A percentile compares a stretch with the other conserved stretches of the same genome.
Evolutionary conservation across 2,113 vertebrate species (phyloP).

Genomic region (Agelaius phoeniceus): DNA sequence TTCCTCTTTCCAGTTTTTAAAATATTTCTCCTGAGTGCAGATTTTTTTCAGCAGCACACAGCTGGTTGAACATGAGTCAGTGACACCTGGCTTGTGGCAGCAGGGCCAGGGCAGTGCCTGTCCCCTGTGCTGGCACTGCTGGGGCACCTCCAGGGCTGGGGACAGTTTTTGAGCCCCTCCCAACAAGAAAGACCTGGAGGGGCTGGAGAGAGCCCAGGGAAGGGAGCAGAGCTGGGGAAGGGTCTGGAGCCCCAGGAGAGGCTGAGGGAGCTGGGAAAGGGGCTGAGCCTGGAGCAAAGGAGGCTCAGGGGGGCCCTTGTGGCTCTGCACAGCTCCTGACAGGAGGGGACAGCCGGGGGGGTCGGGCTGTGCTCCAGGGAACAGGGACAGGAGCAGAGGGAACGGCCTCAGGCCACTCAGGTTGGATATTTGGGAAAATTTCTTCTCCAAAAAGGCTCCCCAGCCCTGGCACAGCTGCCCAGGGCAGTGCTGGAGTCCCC

Average conservation of each 20-base stretch:
- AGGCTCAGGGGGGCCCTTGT: not conserved
- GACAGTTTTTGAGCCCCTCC: not conserved
- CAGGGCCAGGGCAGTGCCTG: not conserved
- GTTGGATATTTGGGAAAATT: accelerated
- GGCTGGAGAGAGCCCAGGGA: not conserved
- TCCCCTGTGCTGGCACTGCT: not conserved
- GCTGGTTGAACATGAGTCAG: not conserved
- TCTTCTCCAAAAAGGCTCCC: accelerated
- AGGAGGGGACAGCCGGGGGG: no score
- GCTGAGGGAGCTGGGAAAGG: not conserved
- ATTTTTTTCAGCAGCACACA: not conserved
- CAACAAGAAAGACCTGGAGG: accelerated
- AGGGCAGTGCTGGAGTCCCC: not conserved
- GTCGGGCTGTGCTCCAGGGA: not conserved
- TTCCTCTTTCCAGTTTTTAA: no score
- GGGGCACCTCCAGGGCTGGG: not conserved
- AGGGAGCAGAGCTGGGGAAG: not conserved
- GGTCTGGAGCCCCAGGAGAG: accelerated
- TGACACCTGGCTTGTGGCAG: not conserved
- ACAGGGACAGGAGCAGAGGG: not conserved
- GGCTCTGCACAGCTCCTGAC: no score
- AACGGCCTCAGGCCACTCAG: accelerated
- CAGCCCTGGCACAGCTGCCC: not conserved
- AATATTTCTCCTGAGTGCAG: not conserved
- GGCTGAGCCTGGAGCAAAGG: not conserved